Base-by-base conservation (phyloP, 2,113 vertebrate genomes). In the Setophaga coronata region DNA sequence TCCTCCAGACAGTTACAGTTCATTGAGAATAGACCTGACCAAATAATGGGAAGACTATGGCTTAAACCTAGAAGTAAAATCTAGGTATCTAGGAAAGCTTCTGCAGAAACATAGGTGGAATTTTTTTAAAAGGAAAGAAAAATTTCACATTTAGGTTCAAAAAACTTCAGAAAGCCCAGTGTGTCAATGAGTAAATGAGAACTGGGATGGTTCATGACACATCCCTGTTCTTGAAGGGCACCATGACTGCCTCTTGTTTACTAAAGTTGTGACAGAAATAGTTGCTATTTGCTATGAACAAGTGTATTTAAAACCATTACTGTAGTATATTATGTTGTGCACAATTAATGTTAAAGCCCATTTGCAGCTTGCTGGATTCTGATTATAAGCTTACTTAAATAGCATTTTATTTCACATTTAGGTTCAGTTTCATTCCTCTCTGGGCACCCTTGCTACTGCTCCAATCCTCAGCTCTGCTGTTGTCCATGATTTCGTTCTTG, bases 171-270 rank as follows among this genome's bases (percentile, higher is more conserved):
- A 0, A 5, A 56, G 4, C 38, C 38, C 12, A 34, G 1, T 2
- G 3, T 36, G 15, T 61, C 17, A 34, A 43, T 0, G 0, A 73
- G 16, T 13, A 58, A 28, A 26, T 1, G 4, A 66, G 29, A 71
- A 51, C 47, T 42, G 45, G 19, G 13, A 31, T 0, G 0, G 26
- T 43, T 78, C 8, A 4, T 38, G 12, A 9, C 42, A 43, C 0
- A 2, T 51, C 34, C 21, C 34, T 14, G 2, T 62, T 38, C 60
- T 62, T 64, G 25, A 65, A 61, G 14, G 38, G 14, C 16, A 43
- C 25, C 36, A 3, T 16, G 33, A 19, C 57, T 53, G 18, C 23
- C 45, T 48, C n/a, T 77, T 36, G 18, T n/a, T 72, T 70, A 57
- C 29, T 74, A 1, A 13, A 66, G 11, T 21, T 93, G 33, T 2